Evolutionary conservation across 2,888 invertebrate genomes (phyloP).

Genomic region (Drosophila fulvimacula): DNA sequence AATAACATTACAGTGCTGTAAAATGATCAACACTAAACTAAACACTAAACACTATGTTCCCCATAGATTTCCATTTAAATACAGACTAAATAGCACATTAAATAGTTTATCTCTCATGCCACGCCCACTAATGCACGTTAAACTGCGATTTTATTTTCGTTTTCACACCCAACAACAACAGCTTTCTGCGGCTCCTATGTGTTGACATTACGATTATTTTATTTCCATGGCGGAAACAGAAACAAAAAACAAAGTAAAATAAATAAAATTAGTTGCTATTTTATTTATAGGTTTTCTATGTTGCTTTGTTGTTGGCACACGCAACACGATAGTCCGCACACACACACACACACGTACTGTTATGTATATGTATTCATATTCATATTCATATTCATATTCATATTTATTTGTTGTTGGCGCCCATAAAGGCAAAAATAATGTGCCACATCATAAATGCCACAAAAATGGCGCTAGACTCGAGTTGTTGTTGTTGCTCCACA

Average conservation of each 20-base stretch:
- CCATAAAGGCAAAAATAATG: conserved; percentile 74
- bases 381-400: conserved; percentile 33
- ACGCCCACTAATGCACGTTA: background rate
- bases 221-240: conserved; percentile 43
- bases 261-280: conserved; percentile 82
- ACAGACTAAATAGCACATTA: background rate
- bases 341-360: conserved; percentile 3
- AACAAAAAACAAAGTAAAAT: conserved; percentile 42
- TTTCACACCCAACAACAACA: conserved; percentile 12
- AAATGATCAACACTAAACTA: background rate
- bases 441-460: conserved; percentile 79
- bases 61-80: background rate
- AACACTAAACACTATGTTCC: too few species aligned
- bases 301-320: conserved; percentile 32
- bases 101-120: conserved; percentile 1
- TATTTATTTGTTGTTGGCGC: conserved; percentile 38
- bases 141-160: conserved; percentile 3
- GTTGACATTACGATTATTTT: conserved; percentile 68
- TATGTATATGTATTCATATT: conserved; percentile 9
- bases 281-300: conserved; percentile 68
- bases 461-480: conserved; percentile 67
- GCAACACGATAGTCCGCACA: conserved; percentile 27
- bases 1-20: background rate
- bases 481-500: conserved; percentile 26
- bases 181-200: conserved; percentile 40